phyloP scores from a whole-genome alignment of 2,797 vertebrate genomes.

The Spizella passerina region DNA sequence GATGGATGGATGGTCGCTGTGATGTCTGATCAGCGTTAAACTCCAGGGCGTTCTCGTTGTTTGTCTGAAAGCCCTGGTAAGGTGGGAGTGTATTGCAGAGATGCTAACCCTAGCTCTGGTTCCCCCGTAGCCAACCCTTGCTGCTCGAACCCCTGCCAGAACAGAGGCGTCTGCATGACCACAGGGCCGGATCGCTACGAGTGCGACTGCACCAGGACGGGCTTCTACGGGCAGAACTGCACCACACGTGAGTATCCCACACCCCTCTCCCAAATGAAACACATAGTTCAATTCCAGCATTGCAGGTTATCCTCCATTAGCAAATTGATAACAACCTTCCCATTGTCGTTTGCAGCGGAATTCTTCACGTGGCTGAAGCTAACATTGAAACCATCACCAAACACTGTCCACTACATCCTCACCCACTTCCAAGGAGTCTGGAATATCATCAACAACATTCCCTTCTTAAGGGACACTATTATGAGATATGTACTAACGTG shows the following conservation, averaged over 20 bases:
- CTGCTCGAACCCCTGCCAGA: constrained; percentile 93
- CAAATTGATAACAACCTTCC: neutral
- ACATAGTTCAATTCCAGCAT: accelerated
- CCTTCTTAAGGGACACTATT: constrained; percentile 86
- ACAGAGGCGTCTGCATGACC: constrained; percentile 88
- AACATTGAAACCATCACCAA: constrained; percentile 87
- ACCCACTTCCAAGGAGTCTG: constrained; percentile 93
- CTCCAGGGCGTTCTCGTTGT: neutral
- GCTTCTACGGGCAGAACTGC: constrained; percentile 91
- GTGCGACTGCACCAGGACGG: constrained; percentile 95
- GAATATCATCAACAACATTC: constrained; percentile 91
- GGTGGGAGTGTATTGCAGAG: accelerated
- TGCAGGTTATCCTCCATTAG: neutral
- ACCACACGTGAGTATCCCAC: constrained; percentile 83
- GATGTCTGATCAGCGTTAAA: neutral
- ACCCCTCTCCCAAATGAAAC: neutral
- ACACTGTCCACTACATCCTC: constrained; percentile 92
- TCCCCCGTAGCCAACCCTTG: constrained; percentile 86
- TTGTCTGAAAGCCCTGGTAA: accelerated
- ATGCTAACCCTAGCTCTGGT: neutral
- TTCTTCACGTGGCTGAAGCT: constrained; percentile 88
- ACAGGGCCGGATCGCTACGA: constrained; percentile 81
- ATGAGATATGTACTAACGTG: constrained; percentile 96
- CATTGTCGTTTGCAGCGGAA: constrained; percentile 80
- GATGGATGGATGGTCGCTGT: neutral